phyloP scores from a whole-genome alignment of 2,888 invertebrate genomes.

The Apotomis betuletana region DNA sequence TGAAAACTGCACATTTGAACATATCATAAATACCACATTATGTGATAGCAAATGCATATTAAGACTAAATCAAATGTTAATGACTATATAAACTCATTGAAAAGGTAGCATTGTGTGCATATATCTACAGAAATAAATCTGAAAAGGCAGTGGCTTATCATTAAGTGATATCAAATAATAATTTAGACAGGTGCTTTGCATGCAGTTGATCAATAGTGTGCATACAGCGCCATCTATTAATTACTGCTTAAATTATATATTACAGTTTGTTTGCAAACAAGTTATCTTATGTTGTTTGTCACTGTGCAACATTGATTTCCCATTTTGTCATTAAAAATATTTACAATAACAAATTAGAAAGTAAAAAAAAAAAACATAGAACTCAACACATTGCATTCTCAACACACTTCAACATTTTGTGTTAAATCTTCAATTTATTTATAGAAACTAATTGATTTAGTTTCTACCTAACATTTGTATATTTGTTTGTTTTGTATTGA shows the following conservation, averaged over 20 bases:
- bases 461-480: too few relatives aligned
- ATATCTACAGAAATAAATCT: neutral
- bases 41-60: too few relatives aligned
- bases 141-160: neutral
- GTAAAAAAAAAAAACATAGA: too few relatives aligned
- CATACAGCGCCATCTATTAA: conserved; percentile 34
- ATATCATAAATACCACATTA: too few relatives aligned
- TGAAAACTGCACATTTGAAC: too few relatives aligned
- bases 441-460: too few relatives aligned
- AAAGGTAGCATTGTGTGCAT: neutral
- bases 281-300: neutral
- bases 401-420: too few relatives aligned
- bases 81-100: too few relatives aligned
- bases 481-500: too few relatives aligned
- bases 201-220: conserved; percentile 28
- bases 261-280: conserved; percentile 40
- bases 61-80: too few relatives aligned
- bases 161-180: neutral
- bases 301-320: neutral
- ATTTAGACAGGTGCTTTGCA: conserved; percentile 11
- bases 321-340: neutral
- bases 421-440: too few relatives aligned
- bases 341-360: neutral
- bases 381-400: too few relatives aligned
- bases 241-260: conserved; percentile 9